Base-by-base conservation (phyloP, 1,140 invertebrate species). In the Drosophila sechellia region DNA sequence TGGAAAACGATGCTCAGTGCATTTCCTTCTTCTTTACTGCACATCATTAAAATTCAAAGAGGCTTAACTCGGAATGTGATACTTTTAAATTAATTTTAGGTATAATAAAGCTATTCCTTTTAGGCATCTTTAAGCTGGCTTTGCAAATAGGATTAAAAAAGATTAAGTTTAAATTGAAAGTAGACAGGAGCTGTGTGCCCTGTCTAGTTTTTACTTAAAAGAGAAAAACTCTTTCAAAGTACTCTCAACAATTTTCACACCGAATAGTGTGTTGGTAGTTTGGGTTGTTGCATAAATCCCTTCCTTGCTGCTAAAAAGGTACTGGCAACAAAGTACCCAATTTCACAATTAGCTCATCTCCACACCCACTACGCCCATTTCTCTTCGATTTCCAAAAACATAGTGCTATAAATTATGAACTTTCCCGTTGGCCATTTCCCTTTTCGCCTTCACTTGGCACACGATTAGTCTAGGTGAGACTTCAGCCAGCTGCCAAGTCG, bases 401-500 rank as follows among this genome's bases (percentile, higher is more conserved):
- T 71, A 71, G 70, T 71, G 68, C 68, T 65, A 71, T 71, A 71
- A 71, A 71, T 71, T 71, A 71, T 70, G 43, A 71, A 71, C 65
- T 71, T 71, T 40, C 52, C 68, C 68, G 52, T 71, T 70, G 68
- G 68, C 64, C 52, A 70, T 71, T 70, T 52, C 56, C 61, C 59
- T 49, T 64, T 66, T 65, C 68, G 52, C 43, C 65, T 57, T 40
- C 65, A 70, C 17, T 71, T 71, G 68, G 68, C 68, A 71, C 68
- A 55, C 68, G 64, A 71, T 71, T 71, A 71, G 64, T 70, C 68
- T 71, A 71, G 68, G 68, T 71, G 68, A 70, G 68, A 71, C 50
- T 70, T 70, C 46, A 70, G 68, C 68, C 68, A 71, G 68, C 68
- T 71, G 68, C 68, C 68, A 71, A 71, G 68, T 70, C 52, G 57